A percentile compares a stretch with the other conserved stretches of the same genome.
These are phyloP conservation scores for Pocillopora meandrina DNA, from an alignment of 92 coral and sea anemone species.

Conservation along the genomic window DNA sequence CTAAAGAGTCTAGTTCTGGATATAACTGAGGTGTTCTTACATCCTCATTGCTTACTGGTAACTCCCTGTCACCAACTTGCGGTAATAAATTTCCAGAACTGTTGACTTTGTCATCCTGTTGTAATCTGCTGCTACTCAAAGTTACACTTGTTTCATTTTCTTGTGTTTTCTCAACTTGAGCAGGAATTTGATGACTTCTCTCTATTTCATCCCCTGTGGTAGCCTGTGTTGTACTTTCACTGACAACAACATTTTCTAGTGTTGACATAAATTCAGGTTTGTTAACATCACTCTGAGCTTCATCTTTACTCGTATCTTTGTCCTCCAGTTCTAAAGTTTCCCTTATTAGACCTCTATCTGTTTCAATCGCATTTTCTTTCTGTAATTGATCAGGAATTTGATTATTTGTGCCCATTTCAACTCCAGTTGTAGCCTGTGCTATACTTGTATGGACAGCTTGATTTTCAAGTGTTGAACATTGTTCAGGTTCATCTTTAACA, in stretches of 20 bases:
- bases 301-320: not conserved
- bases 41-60: not conserved
- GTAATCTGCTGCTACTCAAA: not conserved
- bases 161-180: not conserved
- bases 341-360: not conserved
- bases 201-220: slow-evolving; percentile 3
- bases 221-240: not conserved
- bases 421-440: not conserved
- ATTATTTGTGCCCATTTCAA: not conserved
- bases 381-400: not conserved
- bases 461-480: slow-evolving; percentile 12
- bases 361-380: not conserved
- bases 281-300: not conserved
- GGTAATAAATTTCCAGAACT: not conserved
- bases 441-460: not conserved
- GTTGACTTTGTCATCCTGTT: not conserved
- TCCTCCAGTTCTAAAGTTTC: not conserved
- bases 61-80: not conserved
- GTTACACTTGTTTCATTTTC: not conserved
- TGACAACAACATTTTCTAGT: slow-evolving; percentile 1
- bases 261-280: slow-evolving; percentile 10
- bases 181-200: not conserved
- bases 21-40: slow-evolving; percentile 15
- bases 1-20: slow-evolving; percentile 19
- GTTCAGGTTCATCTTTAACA: not conserved